Evolutionary conservation across 2,888 invertebrate genomes (phyloP), one percentile per base, ranked within the genome.

Genomic region (Nymphalis urticae): DNA sequence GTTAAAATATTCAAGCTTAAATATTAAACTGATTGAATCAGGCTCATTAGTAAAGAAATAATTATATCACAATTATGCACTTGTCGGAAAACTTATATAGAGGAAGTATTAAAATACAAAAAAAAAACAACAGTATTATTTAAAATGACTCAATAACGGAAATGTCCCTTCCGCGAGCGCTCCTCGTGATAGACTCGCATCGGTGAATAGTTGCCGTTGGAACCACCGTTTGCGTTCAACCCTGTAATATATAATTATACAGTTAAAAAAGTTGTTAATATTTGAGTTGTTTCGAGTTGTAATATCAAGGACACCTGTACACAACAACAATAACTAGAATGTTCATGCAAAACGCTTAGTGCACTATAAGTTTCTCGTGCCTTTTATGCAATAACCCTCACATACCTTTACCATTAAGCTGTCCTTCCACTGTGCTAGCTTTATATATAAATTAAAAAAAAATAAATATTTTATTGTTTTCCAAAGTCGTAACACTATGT

Each of bases 111-210:
- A 27, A 58, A 58, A 42, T 50, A n/a, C 42, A 42, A 54, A 65
- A 69, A 62, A 61, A 58, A 27, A 68, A 68, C 62, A 70, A 73
- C 32, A 68, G 42, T 62, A 54, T 42, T 56, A 56, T 59, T 64
- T 66, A 60, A 47, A 67, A 56, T 73, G 64, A 70, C 72, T 94
- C 93, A 97, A 87, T 96, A 97, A 85, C 96, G 95, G 92, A 96
- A 97, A 83, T 96, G 96, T 71, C 96, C 96, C 87, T 96, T 96
- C 82, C 95, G 94, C 72, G 96, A 96, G 79, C 96, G 93, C 79
- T 96, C 96, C 81, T 97, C 96, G 86, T 97, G 96, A 81, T 97
- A 97, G 16, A 97, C 96, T 77, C 96, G 92, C 82, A 97, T 93
- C 1, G 96, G 96, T 19, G 96, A 96, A 82, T 97, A 97, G 72